These are phyloP conservation scores for Phoxinus phoxinus DNA, from an alignment of 2,113 vertebrate species.

Conservation along the genomic window DNA sequence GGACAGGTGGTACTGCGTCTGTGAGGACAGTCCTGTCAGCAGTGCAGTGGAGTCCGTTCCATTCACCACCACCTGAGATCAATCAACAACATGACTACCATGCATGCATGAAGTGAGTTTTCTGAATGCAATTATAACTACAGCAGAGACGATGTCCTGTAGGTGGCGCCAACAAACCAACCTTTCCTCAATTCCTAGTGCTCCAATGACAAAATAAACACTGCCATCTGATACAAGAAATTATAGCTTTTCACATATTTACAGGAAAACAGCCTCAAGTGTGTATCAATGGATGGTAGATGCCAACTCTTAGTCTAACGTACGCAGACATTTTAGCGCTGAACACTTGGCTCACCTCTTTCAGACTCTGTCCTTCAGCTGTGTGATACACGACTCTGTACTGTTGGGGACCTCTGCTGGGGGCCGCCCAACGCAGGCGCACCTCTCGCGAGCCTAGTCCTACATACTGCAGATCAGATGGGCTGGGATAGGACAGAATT, in stretches of 20 bases:
- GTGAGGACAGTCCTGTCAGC: constrained; percentile 82
- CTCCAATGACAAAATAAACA: not conserved
- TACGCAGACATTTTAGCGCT: not conserved
- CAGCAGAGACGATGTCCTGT: not conserved
- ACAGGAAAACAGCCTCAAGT: not conserved
- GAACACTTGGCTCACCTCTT: constrained; percentile 79
- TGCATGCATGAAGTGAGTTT: not conserved
- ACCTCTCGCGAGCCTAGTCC: constrained; percentile 84
- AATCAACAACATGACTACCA: constrained; percentile 19
- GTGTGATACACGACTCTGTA: constrained; percentile 86
- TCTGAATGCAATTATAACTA: not conserved
- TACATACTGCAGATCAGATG: constrained; percentile 82
- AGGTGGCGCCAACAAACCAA: constrained; percentile 15
- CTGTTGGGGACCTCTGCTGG: constrained; percentile 72
- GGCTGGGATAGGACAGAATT: constrained; percentile 72
- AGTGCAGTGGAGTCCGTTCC: constrained; percentile 73
- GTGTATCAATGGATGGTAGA: not conserved
- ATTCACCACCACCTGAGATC: constrained; percentile 78
- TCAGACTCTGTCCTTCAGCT: constrained; percentile 79
- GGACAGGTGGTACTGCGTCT: constrained; percentile 85
- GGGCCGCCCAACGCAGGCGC: constrained; percentile 84
- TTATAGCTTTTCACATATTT: not conserved
- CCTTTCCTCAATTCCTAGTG: not conserved
- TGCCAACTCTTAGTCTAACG: not conserved
- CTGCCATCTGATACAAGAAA: not conserved